Percentiles rank a stretch among this genome's conserved stretches.
Conservation (phyloP, 2,888 invertebrate genomes). For the Ischnus inquisitorius region DNA sequence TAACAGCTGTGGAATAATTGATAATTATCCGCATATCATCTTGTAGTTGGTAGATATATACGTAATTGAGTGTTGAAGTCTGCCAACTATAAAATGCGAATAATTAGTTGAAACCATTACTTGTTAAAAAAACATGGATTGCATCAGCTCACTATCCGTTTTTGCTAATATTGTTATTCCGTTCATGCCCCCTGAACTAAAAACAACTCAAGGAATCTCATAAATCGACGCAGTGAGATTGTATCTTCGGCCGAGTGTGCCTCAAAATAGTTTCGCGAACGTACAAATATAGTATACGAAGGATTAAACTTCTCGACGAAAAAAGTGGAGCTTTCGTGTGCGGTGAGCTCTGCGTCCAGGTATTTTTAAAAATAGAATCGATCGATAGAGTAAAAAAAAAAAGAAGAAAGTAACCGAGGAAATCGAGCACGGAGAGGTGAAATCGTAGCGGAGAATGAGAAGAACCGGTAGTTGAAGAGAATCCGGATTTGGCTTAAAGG, state of each 20-base stretch:
- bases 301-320: conserved; percentile 15
- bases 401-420: background rate
- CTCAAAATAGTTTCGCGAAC: conserved; percentile 28
- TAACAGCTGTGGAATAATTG: too few relatives aligned
- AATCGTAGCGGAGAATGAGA: conserved; percentile 12
- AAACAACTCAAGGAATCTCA: background rate
- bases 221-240: background rate
- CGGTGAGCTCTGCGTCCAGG: conserved; percentile 6
- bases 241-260: background rate
- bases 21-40: too few relatives aligned
- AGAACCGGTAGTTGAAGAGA: conserved; percentile 15
- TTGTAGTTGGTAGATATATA: too few relatives aligned
- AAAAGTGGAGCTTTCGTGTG: conserved; percentile 39
- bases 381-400: background rate
- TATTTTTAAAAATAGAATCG: conserved; percentile 49
- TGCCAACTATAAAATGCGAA: too few relatives aligned
- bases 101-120: too few relatives aligned
- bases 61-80: too few relatives aligned
- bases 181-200: background rate
- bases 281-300: conserved; percentile 22
- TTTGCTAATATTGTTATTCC: background rate
- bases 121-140: too few relatives aligned
- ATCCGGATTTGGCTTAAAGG: conserved; percentile 13
- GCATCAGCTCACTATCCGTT: too few relatives aligned
- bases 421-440: conserved; percentile 29